Conservation (phyloP, 2,888 invertebrate genomes). For the Phyto melanocephala region DNA sequence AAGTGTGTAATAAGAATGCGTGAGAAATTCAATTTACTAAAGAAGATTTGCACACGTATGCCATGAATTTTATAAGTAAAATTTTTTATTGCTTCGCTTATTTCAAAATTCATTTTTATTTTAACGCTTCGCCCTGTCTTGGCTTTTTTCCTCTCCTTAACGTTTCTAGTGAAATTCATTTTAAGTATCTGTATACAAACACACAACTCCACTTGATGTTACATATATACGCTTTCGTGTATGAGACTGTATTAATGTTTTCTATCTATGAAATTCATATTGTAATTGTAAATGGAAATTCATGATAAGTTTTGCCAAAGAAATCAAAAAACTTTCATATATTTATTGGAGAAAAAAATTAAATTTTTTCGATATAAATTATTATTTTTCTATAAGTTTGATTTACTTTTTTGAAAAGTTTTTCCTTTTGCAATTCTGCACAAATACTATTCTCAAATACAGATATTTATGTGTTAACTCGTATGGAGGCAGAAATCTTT, state of each 20-base stretch:
- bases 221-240: background rate
- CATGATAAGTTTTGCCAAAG: background rate
- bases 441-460: no score
- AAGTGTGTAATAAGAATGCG: conserved; percentile 56
- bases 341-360: background rate
- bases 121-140: background rate
- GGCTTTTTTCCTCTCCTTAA: background rate
- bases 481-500: conserved; percentile 6
- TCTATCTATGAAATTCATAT: conserved; percentile 44
- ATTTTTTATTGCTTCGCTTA: conserved; percentile 39
- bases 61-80: conserved; percentile 60
- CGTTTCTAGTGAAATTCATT: conserved; percentile 51
- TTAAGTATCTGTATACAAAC: conserved; percentile 34
- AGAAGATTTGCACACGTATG: conserved; percentile 64
- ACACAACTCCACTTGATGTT: conserved; percentile 6
- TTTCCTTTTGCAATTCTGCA: no score
- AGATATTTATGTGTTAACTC: no score
- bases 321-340: background rate
- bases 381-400: no score
- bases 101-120: conserved; percentile 1
- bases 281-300: conserved; percentile 55
- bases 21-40: conserved; percentile 64
- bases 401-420: no score
- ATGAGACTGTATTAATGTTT: background rate
- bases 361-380: background rate